phyloP scores from a whole-genome alignment of 2,888 invertebrate genomes.

The Eristalis intricaria region DNA sequence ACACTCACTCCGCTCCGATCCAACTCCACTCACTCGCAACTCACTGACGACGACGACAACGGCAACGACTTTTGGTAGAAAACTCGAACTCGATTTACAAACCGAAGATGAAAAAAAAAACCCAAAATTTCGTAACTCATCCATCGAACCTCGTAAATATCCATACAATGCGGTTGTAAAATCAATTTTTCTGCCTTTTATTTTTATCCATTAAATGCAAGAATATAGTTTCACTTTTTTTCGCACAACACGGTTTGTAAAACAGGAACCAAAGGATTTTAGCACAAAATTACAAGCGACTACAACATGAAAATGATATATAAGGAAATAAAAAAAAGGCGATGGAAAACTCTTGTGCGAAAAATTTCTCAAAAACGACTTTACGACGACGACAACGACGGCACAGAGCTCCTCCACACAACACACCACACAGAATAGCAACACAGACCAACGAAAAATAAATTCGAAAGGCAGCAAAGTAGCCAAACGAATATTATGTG shows the following conservation, averaged over 20 bases:
- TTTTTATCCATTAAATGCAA: background rate
- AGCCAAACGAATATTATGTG: constrained; percentile 22
- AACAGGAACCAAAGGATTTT: constrained; percentile 49
- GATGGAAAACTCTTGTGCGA: constrained; percentile 59
- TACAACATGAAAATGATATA: constrained; percentile 6
- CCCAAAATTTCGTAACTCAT: constrained; percentile 43
- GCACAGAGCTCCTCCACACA: constrained; percentile 6
- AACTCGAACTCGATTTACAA: constrained; percentile 45
- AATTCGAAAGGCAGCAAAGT: constrained; percentile 62
- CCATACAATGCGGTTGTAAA: constrained; percentile 36
- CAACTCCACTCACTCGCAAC: constrained; percentile 32
- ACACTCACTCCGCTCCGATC: constrained; percentile 9
- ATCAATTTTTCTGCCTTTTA: background rate
- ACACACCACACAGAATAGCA: constrained; percentile 24
- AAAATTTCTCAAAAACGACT: constrained; percentile 59
- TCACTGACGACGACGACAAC: constrained; percentile 1
- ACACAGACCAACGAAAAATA: constrained; percentile 50
- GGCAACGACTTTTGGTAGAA: background rate
- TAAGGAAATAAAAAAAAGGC: constrained; percentile 37
- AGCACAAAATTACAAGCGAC: background rate
- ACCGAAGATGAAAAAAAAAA: constrained; percentile 10
- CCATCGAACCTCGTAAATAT: background rate
- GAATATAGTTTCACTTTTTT: constrained; percentile 61
- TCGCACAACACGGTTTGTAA: constrained; percentile 38
- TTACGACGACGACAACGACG: constrained; percentile 18